These are phyloP conservation scores for Tenebrosternarchus preto DNA, from an alignment of 2,113 vertebrate species.

Conservation along the genomic window DNA sequence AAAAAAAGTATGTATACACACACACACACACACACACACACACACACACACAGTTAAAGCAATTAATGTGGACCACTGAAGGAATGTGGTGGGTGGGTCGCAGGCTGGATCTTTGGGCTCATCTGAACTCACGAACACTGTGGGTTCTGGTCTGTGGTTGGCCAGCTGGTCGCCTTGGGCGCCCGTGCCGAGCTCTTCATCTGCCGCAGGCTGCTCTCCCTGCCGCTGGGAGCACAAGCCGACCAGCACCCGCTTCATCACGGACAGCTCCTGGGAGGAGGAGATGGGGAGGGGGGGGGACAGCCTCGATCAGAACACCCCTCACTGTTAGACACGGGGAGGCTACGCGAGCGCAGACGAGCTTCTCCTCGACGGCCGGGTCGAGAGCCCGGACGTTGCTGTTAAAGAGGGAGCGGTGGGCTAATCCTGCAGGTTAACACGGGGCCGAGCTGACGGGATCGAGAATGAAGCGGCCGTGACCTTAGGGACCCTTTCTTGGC, in stretches of 20 bases:
- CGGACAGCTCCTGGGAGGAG: conserved; percentile 82
- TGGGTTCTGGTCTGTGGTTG: conserved; percentile 82
- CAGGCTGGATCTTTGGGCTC: not conserved
- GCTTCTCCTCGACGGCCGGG: not conserved
- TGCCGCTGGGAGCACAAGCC: conserved; percentile 75
- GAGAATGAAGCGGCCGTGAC: too few species aligned
- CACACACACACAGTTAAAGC: too few species aligned
- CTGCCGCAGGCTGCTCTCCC: conserved; percentile 54
- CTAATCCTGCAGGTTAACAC: too few species aligned
- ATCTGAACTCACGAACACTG: conserved; percentile 87
- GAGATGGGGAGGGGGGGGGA: not conserved
- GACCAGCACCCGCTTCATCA: conserved; percentile 91
- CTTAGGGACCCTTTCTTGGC: too few species aligned
- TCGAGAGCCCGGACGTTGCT: too few species aligned
- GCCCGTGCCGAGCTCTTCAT: conserved; percentile 53
- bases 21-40: too few species aligned
- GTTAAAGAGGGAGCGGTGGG: too few species aligned
- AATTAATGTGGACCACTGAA: too few species aligned
- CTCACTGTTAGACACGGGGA: not conserved
- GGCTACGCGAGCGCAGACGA: not conserved
- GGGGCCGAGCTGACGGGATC: too few species aligned
- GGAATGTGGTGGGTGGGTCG: too few species aligned
- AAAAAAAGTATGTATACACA: too few species aligned
- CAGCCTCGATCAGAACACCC: not conserved
- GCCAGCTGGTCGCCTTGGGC: conserved; percentile 68